Base-by-base conservation (phyloP, 2,797 vertebrate species). In the Dryobates pubescens region DNA sequence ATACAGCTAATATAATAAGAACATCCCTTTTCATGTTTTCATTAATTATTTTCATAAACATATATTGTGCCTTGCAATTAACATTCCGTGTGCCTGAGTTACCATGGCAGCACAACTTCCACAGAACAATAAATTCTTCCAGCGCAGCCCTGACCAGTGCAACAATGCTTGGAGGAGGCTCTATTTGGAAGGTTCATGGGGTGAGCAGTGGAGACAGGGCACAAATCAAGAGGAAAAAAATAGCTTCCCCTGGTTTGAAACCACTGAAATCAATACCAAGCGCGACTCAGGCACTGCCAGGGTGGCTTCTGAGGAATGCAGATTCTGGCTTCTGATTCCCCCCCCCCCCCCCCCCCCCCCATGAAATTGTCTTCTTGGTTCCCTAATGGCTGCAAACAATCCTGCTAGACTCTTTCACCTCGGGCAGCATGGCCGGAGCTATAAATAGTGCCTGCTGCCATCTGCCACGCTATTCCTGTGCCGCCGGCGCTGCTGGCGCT, bases 391-490 rank as follows among this genome's bases (percentile, higher is more conserved):
- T 57, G 90, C 78, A 95, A 96, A 79, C 86, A 96, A 30, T 49
- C 65, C 67, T 53, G 94, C 63, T 74, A 96, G 93, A 74, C 91
- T 85, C 81, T 96, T 92, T 96, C 92, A 94, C 94, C 95, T 93
- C 89, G 87, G 94, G 96, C 96, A 96, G 96, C 93, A 71, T 20
- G 86, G 94, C 90, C 94, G 17, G 27, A 74, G 89, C 97, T 97
- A 98, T 96, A 97, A 98, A 98, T 97, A 98, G 97, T 15, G 91
- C 85, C 84, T 81, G 94, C 95, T 96, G 95, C 97, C 98, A 98
- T 97, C 98, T 98, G 98, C 96, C 93, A 95, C 93, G 77, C 96
- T 90, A 94, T 94, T 97, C 87, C 95, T 63, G 94, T 57, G 96
- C 95, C 58, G 38, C 56, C 80, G 36, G 93, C 83, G 43, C 92